Evolutionary conservation across 2,797 vertebrate species (phyloP), one percentile per base, ranked within the genome.

Genomic region (Fistularia tabacaria): DNA sequence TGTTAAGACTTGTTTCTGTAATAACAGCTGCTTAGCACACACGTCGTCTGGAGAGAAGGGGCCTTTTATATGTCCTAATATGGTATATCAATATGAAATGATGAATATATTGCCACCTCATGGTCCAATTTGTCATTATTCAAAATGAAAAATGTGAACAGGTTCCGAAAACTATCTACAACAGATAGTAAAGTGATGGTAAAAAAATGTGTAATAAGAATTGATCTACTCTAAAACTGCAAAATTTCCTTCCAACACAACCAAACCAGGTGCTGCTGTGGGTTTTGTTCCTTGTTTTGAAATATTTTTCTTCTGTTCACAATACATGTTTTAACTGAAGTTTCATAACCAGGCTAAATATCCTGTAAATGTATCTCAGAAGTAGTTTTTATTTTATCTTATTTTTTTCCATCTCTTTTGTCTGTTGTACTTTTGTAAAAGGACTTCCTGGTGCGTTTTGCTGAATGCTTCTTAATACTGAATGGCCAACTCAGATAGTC

Each of bases 281-380:
- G 62, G 38, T 56, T 55, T 13, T n/a, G 63, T 61, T 59, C 66
- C 25, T 48, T 68, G 38, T 73, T 57, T 74, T 59, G 50, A 43
- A 9, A 25, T 11, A 37, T 51, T 38, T 6, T 47, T 43, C 10
- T 47, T 43, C 10, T 64, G 9, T 10, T 66, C 36, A 51, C 14
- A 45, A 58, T 46, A 47, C 39, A 59, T 38, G 50, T 66, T 74
- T 50, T 46, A 64, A 41, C 57, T 56, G n/a, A 58, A 50, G 10
- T 25, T 25, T 25, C 5, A 25, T 5, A 25, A 5, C 25, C 25
- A 25, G 5, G 25, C 25, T 25, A 75, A 56, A 53, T 47, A 40
- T 14, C 41, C 46, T 79, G 57, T 80, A 73, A 73, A 77, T 80
- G 80, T 70, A 58, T 76, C 57, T 70, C 11, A 48, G 7, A 43